phyloP scores from a whole-genome alignment of 2,888 invertebrate genomes.

The Pristionchus maxplancki region DNA sequence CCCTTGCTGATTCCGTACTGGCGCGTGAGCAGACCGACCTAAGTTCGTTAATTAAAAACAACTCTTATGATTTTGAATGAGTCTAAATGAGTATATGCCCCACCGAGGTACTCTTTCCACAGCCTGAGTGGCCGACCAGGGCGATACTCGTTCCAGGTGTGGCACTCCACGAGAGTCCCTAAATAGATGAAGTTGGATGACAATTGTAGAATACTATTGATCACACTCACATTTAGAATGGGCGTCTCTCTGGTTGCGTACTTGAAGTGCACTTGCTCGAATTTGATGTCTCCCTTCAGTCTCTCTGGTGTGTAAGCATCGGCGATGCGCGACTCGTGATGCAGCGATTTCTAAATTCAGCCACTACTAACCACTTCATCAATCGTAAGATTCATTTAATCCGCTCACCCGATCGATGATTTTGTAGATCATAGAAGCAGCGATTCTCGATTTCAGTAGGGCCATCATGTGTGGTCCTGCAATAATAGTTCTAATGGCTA shows the following conservation, averaged over 20 bases:
- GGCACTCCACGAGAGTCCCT: conserved; percentile 36
- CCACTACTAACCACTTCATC: too few relatives aligned
- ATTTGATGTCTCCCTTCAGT: conserved; percentile 36
- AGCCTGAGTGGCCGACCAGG: conserved; percentile 38
- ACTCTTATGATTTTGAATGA: not conserved
- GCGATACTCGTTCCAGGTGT: conserved; percentile 31
- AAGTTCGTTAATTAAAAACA: not conserved
- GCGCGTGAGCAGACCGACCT: conserved; percentile 48
- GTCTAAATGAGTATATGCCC: too few relatives aligned
- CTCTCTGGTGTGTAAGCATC: conserved; percentile 9
- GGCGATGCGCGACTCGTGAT: not conserved
- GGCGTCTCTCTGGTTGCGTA: conserved; percentile 36
- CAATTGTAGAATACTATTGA: not conserved
- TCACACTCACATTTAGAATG: conserved; percentile 7
- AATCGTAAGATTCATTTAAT: too few relatives aligned
- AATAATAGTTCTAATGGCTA: too few relatives aligned
- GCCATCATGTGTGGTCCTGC: conserved; percentile 46
- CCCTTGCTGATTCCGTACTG: not conserved
- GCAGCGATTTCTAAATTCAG: conserved; percentile 11
- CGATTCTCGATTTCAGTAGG: conserved; percentile 35
- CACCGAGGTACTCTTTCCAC: conserved; percentile 49
- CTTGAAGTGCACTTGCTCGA: conserved; percentile 41
- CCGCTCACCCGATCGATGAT: conserved; percentile 41
- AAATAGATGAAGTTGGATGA: not conserved
- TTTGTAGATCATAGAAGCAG: conserved; percentile 41